Conservation (phyloP, 1,140 invertebrate species). For the Campoletis sonorensis region DNA sequence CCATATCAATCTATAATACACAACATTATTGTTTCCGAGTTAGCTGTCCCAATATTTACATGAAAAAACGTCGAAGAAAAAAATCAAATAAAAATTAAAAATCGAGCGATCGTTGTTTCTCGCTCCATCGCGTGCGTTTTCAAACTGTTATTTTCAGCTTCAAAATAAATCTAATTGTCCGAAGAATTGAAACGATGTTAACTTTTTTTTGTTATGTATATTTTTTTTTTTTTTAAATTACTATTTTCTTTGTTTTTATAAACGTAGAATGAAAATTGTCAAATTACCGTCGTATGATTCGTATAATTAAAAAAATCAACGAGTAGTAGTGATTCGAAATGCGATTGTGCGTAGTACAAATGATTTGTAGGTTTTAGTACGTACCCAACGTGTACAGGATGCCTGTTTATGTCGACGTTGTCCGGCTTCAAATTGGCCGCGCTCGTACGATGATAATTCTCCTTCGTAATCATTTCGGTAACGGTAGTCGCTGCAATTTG, state of each 20-base stretch:
- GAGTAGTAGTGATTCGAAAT: conserved; percentile 37
- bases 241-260: background rate
- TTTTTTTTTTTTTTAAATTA: background rate
- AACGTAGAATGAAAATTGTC: background rate
- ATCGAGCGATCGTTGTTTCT: background rate
- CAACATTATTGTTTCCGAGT: conserved; percentile 73
- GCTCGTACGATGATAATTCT: conserved; percentile 74
- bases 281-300: conserved; percentile 26
- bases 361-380: conserved; percentile 62
- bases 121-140: conserved; percentile 15
- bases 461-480: conserved; percentile 75
- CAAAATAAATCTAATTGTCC: no score
- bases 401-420: conserved; percentile 91
- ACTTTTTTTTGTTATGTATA: background rate
- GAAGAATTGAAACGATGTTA: no score
- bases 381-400: conserved; percentile 92
- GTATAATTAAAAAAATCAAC: conserved; percentile 22
- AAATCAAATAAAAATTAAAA: conserved; percentile 3
- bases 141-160: no score
- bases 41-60: conserved; percentile 65
- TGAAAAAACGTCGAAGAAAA: conserved; percentile 37
- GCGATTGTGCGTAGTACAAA: conserved; percentile 41
- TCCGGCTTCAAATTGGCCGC: conserved; percentile 83
- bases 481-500: conserved; percentile 70
- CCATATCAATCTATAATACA: conserved; percentile 75